Base-by-base conservation (phyloP, 2,113 vertebrate genomes). In the Lathamus discolor region DNA sequence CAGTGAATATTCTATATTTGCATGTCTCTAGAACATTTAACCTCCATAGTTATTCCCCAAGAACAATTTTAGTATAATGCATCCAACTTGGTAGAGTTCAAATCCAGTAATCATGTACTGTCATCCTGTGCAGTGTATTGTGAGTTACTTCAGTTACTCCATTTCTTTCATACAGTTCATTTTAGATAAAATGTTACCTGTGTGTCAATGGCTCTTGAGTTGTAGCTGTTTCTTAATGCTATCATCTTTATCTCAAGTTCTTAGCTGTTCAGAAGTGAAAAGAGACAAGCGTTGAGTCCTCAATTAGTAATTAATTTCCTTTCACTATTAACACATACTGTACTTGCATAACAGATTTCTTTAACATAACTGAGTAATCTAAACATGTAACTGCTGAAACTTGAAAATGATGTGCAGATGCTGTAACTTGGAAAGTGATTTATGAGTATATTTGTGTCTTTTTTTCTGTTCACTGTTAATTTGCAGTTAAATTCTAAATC, bases 21-120 rank as follows among this genome's bases (percentile, higher is more conserved):
- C 98, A 98, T 98, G 98, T 97, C 39, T 95, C 83, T 94, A 93
- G 96, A 97, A 96, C 95, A 92, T 87, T 94, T 96, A 97, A 95
- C 82, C 92, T 94, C 92, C 97, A 88, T 92, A 83, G 96, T 44
- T 93, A 54, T 96, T 68, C 96, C 94, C 88, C 75, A 91, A 97
- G 93, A 97, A 87, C 83, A 95, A 52, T 94, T 95, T 73, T 96
- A 93, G 69, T 96, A 49, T 89, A 97, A 96, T 97, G 95, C 96
- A 96, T 93, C 81, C 92, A 92, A 19, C 33, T 59, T 93, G 82
- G 62, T 92, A 96, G 81, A 96, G 83, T 64, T 95, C 93, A 97
- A 57, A 88, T 95, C 79, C 94, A 97, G 86, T 90, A 95, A 82
- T 92, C 92, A 96, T 95, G 93, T 95, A 86, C 75, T 97, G 46